Conservation (phyloP, 1,140 invertebrate genomes). For the Chionoecetes opilio region DNA sequence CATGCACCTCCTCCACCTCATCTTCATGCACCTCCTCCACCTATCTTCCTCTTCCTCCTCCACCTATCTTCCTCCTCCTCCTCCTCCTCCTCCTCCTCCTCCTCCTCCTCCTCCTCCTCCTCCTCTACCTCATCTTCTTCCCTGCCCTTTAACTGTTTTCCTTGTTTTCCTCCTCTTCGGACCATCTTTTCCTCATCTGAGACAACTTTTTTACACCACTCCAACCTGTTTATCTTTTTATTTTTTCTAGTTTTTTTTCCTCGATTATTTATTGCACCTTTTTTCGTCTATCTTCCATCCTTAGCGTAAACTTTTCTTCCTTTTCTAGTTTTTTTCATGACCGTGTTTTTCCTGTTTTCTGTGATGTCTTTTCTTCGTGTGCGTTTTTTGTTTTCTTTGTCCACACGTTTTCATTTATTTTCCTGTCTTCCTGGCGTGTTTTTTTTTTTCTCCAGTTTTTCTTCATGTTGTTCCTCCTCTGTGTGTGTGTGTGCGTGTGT, state of each 20-base stretch:
- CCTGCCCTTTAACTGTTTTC: neutral
- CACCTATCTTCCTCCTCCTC: neutral
- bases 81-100: neutral
- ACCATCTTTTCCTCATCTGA: too few species aligned
- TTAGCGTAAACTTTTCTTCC: neutral
- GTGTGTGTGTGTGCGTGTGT: neutral
- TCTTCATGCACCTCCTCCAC: too few species aligned
- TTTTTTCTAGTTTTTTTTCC: neutral
- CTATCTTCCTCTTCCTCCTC: too few species aligned
- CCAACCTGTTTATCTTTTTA: neutral
- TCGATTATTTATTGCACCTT: neutral
- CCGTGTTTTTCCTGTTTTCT: neutral
- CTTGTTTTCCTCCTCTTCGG: too few species aligned
- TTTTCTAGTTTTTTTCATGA: neutral
- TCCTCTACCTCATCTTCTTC: neutral
- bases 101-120: conserved; percentile 3
- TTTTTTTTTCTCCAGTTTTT: neutral
- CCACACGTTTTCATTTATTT: neutral
- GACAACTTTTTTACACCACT: neutral
- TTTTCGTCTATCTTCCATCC: neutral
- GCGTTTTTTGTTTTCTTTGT: neutral
- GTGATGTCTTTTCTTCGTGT: neutral
- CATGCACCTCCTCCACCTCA: too few species aligned
- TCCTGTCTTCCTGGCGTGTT: too few species aligned
- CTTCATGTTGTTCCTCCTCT: neutral